Evolutionary conservation across 2,888 invertebrate species (phyloP), one percentile per base, ranked within the genome.

Genomic region (Sussaba pulchella): DNA sequence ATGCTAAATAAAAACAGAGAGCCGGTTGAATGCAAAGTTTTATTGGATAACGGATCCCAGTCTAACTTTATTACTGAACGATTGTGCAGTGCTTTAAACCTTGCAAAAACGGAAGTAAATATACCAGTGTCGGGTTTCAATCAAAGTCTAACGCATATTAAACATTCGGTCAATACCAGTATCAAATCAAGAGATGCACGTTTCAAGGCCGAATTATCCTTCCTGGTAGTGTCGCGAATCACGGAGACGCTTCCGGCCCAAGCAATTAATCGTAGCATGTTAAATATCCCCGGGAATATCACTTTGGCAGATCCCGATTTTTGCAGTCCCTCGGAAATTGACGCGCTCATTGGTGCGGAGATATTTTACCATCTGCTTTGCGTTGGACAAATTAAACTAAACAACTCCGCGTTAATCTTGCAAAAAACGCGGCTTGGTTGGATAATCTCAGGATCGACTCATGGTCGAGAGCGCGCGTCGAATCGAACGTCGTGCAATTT

Each of bases 21-120:
- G 17, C 31, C 45, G 2, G n/a, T 64, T 14, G 21, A 64, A 31
- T 45, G 64, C 31, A 47, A 31, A 14, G 31, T 31, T n/a, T n/a
- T n/a, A n/a, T n/a, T n/a, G n/a, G n/a, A n/a, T n/a, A n/a, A n/a
- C 26, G 75, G 75, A n/a, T 76, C 81, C 9, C 78, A 80, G 57
- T 74, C 73, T 5, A 78, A 78, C 52, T 82, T 82, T 31, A 64
- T 83, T 9, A 73, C 83, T 39, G 73, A 73, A 45, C 21, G 59
- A 9, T 67, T 67, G 12, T 73, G 69, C 36, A 54, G 14, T 9
- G 31, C 24, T 10, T 63, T 80, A 21, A 61, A 72, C 4, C 54
- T 83, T 36, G 12, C 19, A 19, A 82, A 39, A 52, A 63, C 2
- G 6, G 39, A 45, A 41, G 9, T 76, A 9, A 66, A 73, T 9